Base-by-base conservation (phyloP, 2,888 invertebrate genomes). In the Drosophila mimica region DNA sequence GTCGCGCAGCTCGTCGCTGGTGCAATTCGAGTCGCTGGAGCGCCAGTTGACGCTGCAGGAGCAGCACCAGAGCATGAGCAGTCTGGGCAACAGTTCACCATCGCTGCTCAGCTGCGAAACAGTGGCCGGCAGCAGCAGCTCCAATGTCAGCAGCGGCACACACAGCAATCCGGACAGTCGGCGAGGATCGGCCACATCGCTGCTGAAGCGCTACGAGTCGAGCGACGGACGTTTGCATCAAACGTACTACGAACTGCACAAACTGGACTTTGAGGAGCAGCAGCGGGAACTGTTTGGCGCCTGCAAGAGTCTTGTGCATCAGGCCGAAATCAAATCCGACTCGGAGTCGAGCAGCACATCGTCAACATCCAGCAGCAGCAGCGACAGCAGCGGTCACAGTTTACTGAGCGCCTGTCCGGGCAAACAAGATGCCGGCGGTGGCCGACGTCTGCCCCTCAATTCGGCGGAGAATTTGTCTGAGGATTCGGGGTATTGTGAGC, bases 11-110 rank as follows among this genome's bases (percentile, higher is more conserved):
- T 96, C 96, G 79, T 97, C 97, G 83, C 94, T 97, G 75, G 94
- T 97, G 74, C 97, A 97, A 93, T 97, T 97, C 93, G 97, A 97
- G 93, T 96, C 96, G 6, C 94, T 97, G 71, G 97, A 97, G 92
- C 95, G 95, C 52, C 96, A 95, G 83, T 94, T 96, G 88, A 94
- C 95, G 87, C 76, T 92, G 57, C 91, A 92, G 66, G 92, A 92
- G 63, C 95, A 95, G 86, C 92, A 85, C 83, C 91, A 90, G 63
- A 91, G 91, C 58, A 84, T 91, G 83, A 87, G 79, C 46, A 92
- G 91, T 25, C 77, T 93, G 70, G 92, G 93, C 36, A 93, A 93
- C 53, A 93, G 93, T 6, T 93, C 93, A 4, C 93, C 93, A 4
- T 93, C 93, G 13, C 66, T 93, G 54, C 74, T 93, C 17, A 92